A percentile compares a stretch with the other conserved stretches of the same genome.
Evolutionary conservation across 2,113 vertebrate species (phyloP).

Genomic region (Xenotilapia leptura): DNA sequence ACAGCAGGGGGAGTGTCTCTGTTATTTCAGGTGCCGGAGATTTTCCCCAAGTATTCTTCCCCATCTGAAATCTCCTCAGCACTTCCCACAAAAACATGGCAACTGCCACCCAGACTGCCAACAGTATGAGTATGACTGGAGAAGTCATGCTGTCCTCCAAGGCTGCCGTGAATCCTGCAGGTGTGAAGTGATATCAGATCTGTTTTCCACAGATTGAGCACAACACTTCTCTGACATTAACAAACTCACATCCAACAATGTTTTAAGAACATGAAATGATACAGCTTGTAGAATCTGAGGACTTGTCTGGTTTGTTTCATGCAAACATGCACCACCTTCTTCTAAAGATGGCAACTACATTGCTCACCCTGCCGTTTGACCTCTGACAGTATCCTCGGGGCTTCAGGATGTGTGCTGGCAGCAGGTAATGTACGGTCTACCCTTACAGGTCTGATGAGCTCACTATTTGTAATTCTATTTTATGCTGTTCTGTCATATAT

Average conservation of each 20-base stretch:
- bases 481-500: not conserved
- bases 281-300: not conserved
- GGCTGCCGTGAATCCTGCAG: not conserved
- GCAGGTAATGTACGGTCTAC: accelerated
- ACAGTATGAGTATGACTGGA: not conserved
- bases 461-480: not conserved
- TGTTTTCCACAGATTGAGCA: not conserved
- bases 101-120: not conserved
- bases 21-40: slow-evolving; percentile 5
- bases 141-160: not conserved
- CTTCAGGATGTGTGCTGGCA: not conserved
- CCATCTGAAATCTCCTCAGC: not conserved
- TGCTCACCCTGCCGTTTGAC: not conserved
- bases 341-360: not conserved
- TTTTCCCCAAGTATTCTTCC: not conserved
- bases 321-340: not conserved
- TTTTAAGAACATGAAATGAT: not conserved
- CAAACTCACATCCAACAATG: not conserved
- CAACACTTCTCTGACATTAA: not conserved
- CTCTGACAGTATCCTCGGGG: not conserved
- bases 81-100: not conserved
- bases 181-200: not conserved
- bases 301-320: not conserved
- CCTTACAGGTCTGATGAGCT: not conserved
- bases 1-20: slow-evolving; percentile 32